Evolutionary conservation across 1,140 invertebrate genomes (phyloP).

Genomic region (Neomicropteryx cornuta): DNA sequence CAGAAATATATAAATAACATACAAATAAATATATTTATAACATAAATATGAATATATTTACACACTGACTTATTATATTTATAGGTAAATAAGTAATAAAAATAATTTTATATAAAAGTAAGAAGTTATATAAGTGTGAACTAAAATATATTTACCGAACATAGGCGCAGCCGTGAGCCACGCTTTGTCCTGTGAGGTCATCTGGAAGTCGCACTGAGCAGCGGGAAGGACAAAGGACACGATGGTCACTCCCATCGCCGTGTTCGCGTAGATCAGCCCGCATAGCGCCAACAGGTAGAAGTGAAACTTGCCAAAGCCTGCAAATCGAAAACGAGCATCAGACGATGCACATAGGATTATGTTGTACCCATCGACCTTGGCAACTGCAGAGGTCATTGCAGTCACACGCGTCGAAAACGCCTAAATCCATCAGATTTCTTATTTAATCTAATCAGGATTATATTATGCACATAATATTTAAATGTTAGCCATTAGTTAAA

Average conservation of each 20-base stretch:
- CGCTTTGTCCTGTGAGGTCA: slow-evolving; percentile 63
- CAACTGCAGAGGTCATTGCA: slow-evolving; percentile 13
- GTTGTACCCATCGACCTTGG: slow-evolving; percentile 20
- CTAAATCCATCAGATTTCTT: too few relatives aligned
- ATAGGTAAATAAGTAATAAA: too few relatives aligned
- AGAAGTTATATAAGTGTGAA: too few relatives aligned
- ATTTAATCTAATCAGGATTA: too few relatives aligned
- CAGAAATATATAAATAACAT: too few relatives aligned
- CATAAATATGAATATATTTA: too few relatives aligned
- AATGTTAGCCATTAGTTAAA: too few relatives aligned
- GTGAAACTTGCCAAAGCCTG: slow-evolving; percentile 73
- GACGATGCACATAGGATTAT: slow-evolving; percentile 11
- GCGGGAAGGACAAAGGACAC: slow-evolving; percentile 68
- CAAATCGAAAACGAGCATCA: slow-evolving; percentile 10
- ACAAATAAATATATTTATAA: too few relatives aligned
- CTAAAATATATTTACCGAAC: slow-evolving; percentile 60
- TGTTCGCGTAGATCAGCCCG: slow-evolving; percentile 62
- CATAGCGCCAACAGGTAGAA: slow-evolving; percentile 54
- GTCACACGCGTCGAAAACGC: too few relatives aligned
- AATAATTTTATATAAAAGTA: too few relatives aligned
- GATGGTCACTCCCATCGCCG: slow-evolving; percentile 76
- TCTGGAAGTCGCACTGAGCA: slow-evolving; percentile 62
- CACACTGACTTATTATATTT: too few relatives aligned
- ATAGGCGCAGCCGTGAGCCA: slow-evolving; percentile 66
- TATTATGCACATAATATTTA: too few relatives aligned